Evolutionary conservation across 2,797 vertebrate genomes (phyloP).

Genomic region (Sebastes trivittatus): DNA sequence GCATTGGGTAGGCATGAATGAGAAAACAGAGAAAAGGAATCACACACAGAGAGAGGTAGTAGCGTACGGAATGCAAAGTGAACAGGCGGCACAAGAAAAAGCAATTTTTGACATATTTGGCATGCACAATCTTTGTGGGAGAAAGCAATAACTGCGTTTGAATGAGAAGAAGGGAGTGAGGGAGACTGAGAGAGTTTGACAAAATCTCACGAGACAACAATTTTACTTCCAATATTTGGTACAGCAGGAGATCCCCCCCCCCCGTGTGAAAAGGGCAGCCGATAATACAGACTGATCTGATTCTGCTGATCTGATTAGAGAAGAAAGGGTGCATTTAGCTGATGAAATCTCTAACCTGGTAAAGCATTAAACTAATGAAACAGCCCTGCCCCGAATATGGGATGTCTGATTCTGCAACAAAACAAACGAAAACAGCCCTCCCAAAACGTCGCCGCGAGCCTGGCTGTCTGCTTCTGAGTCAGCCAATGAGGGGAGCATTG

Average conservation of each 20-base stretch:
- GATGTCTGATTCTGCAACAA: conserved; percentile 21
- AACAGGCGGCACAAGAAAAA: conserved; percentile 21
- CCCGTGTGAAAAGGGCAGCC: conserved; percentile 11
- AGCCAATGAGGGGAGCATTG: conserved; percentile 15
- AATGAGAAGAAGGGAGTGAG: background rate
- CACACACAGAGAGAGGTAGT: conserved; percentile 26
- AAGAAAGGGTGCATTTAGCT: conserved; percentile 56
- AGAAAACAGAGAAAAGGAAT: conserved; percentile 30
- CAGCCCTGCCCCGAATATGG: conserved; percentile 34
- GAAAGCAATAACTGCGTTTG: conserved; percentile 13
- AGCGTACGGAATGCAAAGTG: conserved; percentile 44
- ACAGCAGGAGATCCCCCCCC: background rate
- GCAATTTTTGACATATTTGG: conserved; percentile 30
- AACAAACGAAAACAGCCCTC: conserved; percentile 13
- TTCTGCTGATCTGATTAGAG: conserved; percentile 57
- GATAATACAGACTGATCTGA: conserved; percentile 44
- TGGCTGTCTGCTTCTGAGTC: conserved; percentile 4
- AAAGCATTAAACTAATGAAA: conserved; percentile 63
- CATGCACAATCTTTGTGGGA: background rate
- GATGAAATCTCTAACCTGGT: conserved; percentile 60
- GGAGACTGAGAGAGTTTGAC: background rate
- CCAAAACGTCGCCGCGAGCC: background rate
- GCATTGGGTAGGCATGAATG: conserved; percentile 31
- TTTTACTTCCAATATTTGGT: background rate
- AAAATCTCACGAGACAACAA: conserved; percentile 17